Conservation (phyloP, 2,888 invertebrate species). For the Lepidocyrtoides sp. region DNA sequence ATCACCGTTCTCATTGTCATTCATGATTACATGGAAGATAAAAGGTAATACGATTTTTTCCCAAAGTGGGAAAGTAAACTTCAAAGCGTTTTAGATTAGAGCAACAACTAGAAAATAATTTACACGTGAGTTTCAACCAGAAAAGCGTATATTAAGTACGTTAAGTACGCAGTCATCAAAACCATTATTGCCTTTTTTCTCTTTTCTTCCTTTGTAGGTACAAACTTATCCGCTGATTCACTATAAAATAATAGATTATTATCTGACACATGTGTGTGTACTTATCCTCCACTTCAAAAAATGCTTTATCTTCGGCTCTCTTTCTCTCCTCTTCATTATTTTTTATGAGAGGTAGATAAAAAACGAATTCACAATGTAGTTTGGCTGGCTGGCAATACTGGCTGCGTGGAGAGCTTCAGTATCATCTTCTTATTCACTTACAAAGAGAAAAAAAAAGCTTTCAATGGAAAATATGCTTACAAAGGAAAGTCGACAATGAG, state of each 20-base stretch:
- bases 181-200: not conserved
- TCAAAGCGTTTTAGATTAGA: conserved; percentile 9
- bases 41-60: no score
- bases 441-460: not conserved
- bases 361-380: not conserved
- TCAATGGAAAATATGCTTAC: conserved; percentile 56
- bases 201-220: not conserved
- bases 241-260: not conserved
- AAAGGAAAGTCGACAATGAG: conserved; percentile 40
- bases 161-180: not conserved
- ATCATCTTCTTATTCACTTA: conserved; percentile 37
- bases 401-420: conserved; percentile 50
- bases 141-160: not conserved
- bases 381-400: not conserved
- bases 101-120: not conserved
- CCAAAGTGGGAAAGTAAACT: not conserved
- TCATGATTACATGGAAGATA: not conserved
- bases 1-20: no score
- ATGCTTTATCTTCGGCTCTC: not conserved
- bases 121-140: conserved; percentile 17
- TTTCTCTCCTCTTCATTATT: not conserved
- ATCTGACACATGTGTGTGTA: not conserved
- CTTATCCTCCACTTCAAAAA: not conserved
- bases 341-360: not conserved
- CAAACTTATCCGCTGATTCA: not conserved